Percentiles rank a stretch among this genome's conserved stretches.
These are phyloP conservation scores for Amphiduros pacificus DNA, from an alignment of 2,888 invertebrate genomes.

Conservation along the genomic window DNA sequence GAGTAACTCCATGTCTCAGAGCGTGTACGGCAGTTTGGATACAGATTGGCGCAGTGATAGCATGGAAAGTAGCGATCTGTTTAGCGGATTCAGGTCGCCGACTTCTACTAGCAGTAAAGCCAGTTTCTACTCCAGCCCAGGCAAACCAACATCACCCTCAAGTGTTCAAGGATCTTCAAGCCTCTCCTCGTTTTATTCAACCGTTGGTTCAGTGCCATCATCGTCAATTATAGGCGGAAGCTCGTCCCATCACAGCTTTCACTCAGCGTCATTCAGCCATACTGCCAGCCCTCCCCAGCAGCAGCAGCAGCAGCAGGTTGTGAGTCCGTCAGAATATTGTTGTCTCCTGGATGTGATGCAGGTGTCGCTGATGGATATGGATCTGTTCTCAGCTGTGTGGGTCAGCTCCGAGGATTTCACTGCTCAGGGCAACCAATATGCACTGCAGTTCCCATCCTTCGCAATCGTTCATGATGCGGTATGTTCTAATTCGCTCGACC, in stretches of 20 bases:
- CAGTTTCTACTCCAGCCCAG: too few relatives aligned
- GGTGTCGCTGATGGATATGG: conserved; percentile 76
- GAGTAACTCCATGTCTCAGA: conserved; percentile 40
- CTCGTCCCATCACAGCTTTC: too few relatives aligned
- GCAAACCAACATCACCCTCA: too few relatives aligned
- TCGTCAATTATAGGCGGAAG: too few relatives aligned
- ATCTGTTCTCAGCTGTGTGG: conserved; percentile 71
- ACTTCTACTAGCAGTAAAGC: conserved; percentile 31
- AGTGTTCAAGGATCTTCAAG: too few relatives aligned
- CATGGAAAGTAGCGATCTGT: too few relatives aligned
- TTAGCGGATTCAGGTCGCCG: conserved; percentile 54
- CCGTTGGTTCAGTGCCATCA: too few relatives aligned
- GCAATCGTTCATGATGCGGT: too few relatives aligned
- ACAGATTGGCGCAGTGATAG: conserved; percentile 38
- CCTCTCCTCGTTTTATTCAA: too few relatives aligned
- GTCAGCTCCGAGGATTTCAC: conserved; percentile 37
- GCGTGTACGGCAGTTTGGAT: conserved; percentile 53
- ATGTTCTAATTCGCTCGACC: too few relatives aligned
- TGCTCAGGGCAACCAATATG: conserved; percentile 26
- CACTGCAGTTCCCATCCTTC: conserved; percentile 55
- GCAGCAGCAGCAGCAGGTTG: conserved; percentile 8
- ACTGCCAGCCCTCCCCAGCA: too few relatives aligned
- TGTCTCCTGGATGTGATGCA: conserved; percentile 76
- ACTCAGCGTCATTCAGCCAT: too few relatives aligned
- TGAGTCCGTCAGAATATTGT: conserved; percentile 30